Base-by-base conservation (phyloP, 2,797 vertebrate genomes). In the Halcyon badia region DNA sequence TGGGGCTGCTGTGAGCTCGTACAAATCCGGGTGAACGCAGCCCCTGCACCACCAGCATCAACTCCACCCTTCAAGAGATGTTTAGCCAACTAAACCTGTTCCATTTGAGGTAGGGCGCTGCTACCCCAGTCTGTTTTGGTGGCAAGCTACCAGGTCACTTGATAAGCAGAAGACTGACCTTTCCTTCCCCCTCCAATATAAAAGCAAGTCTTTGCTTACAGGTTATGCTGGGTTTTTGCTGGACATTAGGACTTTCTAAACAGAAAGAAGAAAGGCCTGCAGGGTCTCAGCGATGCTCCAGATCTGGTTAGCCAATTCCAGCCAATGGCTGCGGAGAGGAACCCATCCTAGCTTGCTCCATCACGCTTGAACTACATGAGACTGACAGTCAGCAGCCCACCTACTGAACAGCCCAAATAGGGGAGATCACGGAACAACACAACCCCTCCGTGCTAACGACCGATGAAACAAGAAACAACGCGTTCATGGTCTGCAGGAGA, bases 1-100 rank as follows among this genome's bases (percentile, higher is more conserved):
- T 1, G 4, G 62, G 54, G n/a, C 44, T 64, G 31, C 21, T 1
- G 2, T 3, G 16, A 39, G 26, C 44, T 76, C 3, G 0, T 44
- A 37, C 31, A 22, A n/a, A 73, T 13, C 42, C 28, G 30, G 24
- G 28, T 5, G 5, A 82, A 41, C 3, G 2, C 1, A 5, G 49
- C 4, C 33, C 17, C 54, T 33, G 35, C 25, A 26, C 31, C 3
- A 2, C 17, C 33, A 68, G 58, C 46, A 46, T 20, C 33, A 72
- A n/a, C 21, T 62, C 54, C 39, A 2, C 22, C 7, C 65, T 51
- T 64, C 56, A 33, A 1, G 0, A 56, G 46, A 15, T 4, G 14
- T 39, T 54, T 44, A 68, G 30, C 21, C 83, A 49, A 22, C 8
- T 7, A 26, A 68, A 21, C 24, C 15, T 31, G 60, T 54, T 49